Conservation (phyloP, 2,888 invertebrate species). For the Ypsolopha scabrella region DNA sequence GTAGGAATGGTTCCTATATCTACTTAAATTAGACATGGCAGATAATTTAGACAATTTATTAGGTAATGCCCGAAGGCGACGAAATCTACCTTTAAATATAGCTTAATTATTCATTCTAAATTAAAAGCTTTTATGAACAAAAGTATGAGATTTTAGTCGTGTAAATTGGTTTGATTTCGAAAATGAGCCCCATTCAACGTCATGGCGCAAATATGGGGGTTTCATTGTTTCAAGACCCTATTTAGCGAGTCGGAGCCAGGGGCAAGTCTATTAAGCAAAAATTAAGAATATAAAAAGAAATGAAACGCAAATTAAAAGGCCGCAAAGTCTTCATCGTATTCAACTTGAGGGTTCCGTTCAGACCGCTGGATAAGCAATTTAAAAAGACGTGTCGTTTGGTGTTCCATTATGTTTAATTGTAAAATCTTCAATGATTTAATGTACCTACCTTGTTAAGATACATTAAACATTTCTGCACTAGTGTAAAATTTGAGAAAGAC, state of each 20-base stretch:
- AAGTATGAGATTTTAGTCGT: not conserved
- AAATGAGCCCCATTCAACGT: not conserved
- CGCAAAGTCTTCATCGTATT: too few relatives aligned
- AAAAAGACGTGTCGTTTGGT: too few relatives aligned
- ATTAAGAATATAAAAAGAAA: conserved; percentile 33
- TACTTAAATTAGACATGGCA: not conserved
- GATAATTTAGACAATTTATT: not conserved
- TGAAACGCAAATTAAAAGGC: conserved; percentile 33
- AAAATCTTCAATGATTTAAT: too few relatives aligned
- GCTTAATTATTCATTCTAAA: not conserved
- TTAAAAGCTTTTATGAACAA: not conserved
- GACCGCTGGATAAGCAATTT: too few relatives aligned
- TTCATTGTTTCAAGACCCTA: conserved; percentile 32
- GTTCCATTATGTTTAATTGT: too few relatives aligned
- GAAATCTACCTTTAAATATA: not conserved
- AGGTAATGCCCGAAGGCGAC: not conserved
- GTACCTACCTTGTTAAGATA: too few relatives aligned
- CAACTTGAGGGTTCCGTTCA: too few relatives aligned
- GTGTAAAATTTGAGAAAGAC: too few relatives aligned
- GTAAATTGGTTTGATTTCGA: not conserved
- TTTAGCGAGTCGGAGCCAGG: conserved; percentile 21
- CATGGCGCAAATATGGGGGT: conserved; percentile 12
- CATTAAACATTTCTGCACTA: too few relatives aligned
- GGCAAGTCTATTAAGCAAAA: conserved; percentile 40
- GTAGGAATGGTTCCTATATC: conserved; percentile 6